Evolutionary conservation across 2,797 vertebrate species (phyloP), one percentile per base, ranked within the genome.

Genomic region (Darevskia nairensis): DNA sequence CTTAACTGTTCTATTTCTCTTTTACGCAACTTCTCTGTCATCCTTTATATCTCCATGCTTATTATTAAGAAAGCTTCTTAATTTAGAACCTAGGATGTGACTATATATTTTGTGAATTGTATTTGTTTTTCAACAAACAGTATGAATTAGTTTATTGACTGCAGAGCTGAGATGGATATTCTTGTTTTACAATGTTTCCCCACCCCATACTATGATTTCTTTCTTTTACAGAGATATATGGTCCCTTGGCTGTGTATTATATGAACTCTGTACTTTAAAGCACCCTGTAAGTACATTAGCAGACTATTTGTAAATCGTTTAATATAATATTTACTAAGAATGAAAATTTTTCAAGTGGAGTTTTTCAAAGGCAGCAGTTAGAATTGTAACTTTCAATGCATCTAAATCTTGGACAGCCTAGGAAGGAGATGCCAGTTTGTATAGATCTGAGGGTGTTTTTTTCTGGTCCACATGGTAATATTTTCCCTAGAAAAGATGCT

Each of bases 201-300:
- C 88, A 35, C 82, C 85, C 92, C 32, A 80, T 89, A 50, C 41
- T 72, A 44, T 89, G 89, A 19, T 61, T 61, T 61, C 88, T 95
- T 64, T 92, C 89, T 89, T 95, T 93, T 91, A 75, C 95, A 99
- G 98, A 92, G 98, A 99, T 94, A 96, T 99, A 95, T 99, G 98
- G 98, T 98, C 98, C 95, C 97, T 99, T 92, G 98, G 98, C 75
- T 99, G 98, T 88, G 97, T 99, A 92, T 97, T 99, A 19, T 99
- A 99, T 94, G 98, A 99, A 89, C 97, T 99, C 68, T 99, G 98
- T 93, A 96, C 98, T 64, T 96, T 99, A 84, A 98, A 94, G 91
- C 98, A 98, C 96, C 98, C 99, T 89, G 99, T 99, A 96, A 98
- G 98, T 97, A 95, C 29, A 0, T 46, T 83, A 27, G 29, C 35